These are phyloP conservation scores for sheep (Ovis aries) DNA, from an alignment of 2,113 vertebrate species.

Conservation along the genomic window ARS-UI_Ramb_v3.0 NC_056057.1:102786001-102786500, in stretches of 20 bases:
- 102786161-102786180: fast-evolving
- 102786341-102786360: background rate
- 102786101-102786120: background rate
- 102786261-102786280: background rate
- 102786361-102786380: background rate
- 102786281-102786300: background rate
- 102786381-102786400: background rate
- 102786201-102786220: fast-evolving
- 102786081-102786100: background rate
- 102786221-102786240: no score
- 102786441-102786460: background rate
- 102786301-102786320: background rate
- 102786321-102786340: no score
- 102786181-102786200: background rate
- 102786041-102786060: fast-evolving
- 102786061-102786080: background rate
- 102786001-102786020: background rate
- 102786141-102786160: background rate
- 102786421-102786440: background rate
- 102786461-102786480: background rate
- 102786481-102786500: background rate
- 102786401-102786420: background rate
- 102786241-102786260: background rate
- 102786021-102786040: background rate
- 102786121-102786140: fast-evolving